phyloP scores from a whole-genome alignment of 2,797 vertebrate species.

The Muscicapa comitata region DNA sequence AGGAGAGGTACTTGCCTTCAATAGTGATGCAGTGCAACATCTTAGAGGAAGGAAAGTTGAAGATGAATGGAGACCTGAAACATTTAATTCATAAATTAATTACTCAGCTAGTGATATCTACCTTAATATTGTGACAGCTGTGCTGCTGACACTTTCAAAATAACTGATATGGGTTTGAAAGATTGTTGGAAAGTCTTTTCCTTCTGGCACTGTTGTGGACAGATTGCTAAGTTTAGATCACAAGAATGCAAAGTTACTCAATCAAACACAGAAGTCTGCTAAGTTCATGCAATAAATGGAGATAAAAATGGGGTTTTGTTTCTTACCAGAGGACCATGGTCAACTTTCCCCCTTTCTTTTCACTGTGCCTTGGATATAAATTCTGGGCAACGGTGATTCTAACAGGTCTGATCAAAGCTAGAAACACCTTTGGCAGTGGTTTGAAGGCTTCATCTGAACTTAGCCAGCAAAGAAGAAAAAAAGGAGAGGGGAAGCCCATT shows the following conservation, averaged over 20 bases:
- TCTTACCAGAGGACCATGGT: not conserved
- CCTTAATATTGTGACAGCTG: not conserved
- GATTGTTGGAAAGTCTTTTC: constrained; percentile 3
- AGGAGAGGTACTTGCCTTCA: not conserved
- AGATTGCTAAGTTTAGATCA: constrained; percentile 49
- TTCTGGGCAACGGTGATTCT: not conserved
- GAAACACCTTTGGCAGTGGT: not conserved
- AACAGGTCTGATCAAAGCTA: not conserved
- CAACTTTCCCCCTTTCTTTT: not conserved
- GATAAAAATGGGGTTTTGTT: not conserved
- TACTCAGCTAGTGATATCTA: not conserved
- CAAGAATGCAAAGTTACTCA: constrained; percentile 48
- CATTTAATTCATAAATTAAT: constrained; percentile 1
- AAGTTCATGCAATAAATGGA: constrained; percentile 15
- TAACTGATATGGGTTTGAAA: not conserved
- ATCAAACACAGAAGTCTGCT: constrained; percentile 1
- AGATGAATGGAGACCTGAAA: not conserved
- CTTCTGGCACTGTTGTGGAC: constrained; percentile 13
- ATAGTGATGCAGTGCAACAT: not conserved
- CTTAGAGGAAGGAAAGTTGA: not conserved
- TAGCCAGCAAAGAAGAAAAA: not conserved
- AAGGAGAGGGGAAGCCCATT: not conserved
- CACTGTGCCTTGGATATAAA: not conserved
- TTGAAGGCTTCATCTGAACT: not conserved
- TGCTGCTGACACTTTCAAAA: constrained; percentile 1